Evolutionary conservation across 2,797 vertebrate genomes (phyloP), one percentile per base, ranked within the genome.

Genomic region (Siniperca obscura): DNA sequence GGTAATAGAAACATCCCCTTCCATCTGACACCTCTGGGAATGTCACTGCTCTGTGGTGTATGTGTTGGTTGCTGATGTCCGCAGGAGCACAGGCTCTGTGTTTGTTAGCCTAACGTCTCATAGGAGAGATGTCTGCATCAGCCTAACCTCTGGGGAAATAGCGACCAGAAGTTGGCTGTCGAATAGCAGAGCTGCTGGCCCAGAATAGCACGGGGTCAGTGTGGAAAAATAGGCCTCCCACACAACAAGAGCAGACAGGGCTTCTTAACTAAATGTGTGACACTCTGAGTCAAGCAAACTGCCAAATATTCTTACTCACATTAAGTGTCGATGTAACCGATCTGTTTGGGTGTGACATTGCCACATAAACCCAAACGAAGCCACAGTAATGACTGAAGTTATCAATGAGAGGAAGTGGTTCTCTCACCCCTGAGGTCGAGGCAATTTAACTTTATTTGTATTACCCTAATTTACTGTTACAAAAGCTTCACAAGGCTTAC

Each of bases 121-220:
- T 66, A 74, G 90, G 84, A 90, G 70, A 89, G 82, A 93, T 78
- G 85, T 86, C 88, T 78, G 80, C 84, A 89, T 87, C 78, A 88
- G 73, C 77, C 62, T 79, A 88, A 88, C 87, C 92, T 90, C 90
- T 9, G 52, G 91, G 90, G 91, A 90, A 89, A 91, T 71, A 84
- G 91, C 12, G 73, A 92, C 86, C 89, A 92, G 87, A 93, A 90
- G 90, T 88, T 90, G 87, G 86, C 93, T 92, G 93, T 94, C 91
- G 93, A 83, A 91, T 68, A 89, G 80, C 73, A 68, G 69, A 87
- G 87, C 83, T 81, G 85, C 69, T 90, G 86, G 86, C 90, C 84
- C 74, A 80, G 84, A 94, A 93, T 91, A 92, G 84, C 89, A 86
- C 19, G 11, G 78, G 91, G 90, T 91, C 89, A 89, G 76, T 70